Evolutionary conservation across 2,797 vertebrate genomes (phyloP), one percentile per base, ranked within the genome.

Genomic region (Sparidentex hasta): DNA sequence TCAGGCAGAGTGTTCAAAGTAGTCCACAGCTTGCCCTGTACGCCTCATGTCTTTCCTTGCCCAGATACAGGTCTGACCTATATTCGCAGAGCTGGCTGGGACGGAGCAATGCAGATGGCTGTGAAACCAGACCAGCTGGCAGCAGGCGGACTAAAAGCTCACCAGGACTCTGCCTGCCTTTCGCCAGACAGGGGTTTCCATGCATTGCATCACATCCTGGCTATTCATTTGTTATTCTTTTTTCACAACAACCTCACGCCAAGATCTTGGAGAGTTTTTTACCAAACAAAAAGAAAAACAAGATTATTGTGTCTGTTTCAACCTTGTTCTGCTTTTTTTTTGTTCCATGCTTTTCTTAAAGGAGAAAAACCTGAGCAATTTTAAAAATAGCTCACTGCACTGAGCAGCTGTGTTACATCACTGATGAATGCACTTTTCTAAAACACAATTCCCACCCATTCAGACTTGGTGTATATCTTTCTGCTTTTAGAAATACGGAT

Each of bases 31-130:
- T 65, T 76, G 76, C 23, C 69, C 87, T 43, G 43, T 70, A 74
- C 64, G 84, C 76, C 76, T 83, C 75, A n/a, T 74, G 69, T 57
- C 70, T 83, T 59, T 76, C 81, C 66, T 91, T 85, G 74, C 90
- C 87, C 87, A 91, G 83, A 88, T 91, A 56, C 84, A 80, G 71
- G 81, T 92, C 73, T 95, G 93, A 94, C 93, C 93, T 93, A 93
- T 76, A 94, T 95, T 92, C 82, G 46, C 33, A 74, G 74, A 72
- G 51, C 78, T 83, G 85, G 83, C 89, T 74, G 52, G 79, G 84
- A 82, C 74, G 8, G 73, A 80, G 87, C 71, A 66, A 80, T 21
- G 81, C 80, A 81, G 83, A 82, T 63, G 1, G 44, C 82, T 84
- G 64, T 90, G 76, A 86, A 90, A 79, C 54, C 71, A 84, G 91